Conservation (phyloP, 2,888 invertebrate genomes). For the Amorpha juglandis region DNA sequence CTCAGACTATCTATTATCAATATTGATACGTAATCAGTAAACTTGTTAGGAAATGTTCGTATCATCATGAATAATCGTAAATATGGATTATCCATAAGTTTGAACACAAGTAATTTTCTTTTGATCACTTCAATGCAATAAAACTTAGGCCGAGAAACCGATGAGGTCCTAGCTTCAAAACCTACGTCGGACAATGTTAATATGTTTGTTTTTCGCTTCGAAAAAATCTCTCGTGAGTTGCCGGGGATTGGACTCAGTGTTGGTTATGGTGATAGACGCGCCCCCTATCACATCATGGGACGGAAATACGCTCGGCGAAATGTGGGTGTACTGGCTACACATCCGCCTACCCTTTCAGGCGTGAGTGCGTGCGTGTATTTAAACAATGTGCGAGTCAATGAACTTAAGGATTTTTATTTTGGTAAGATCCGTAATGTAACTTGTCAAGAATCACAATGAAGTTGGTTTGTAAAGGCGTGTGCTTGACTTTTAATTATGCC, state of each 20-base stretch:
- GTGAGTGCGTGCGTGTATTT: not conserved
- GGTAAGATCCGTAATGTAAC: slow-evolving; percentile 8
- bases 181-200: too few relatives aligned
- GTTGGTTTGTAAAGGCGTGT: not conserved
- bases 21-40: slow-evolving; percentile 6
- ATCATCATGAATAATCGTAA: not conserved
- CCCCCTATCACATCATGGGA: too few relatives aligned
- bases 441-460: not conserved
- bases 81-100: not conserved
- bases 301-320: too few relatives aligned
- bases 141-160: too few relatives aligned
- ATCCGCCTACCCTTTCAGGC: too few relatives aligned
- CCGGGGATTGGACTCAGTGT: too few relatives aligned
- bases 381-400: not conserved
- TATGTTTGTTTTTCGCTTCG: too few relatives aligned
- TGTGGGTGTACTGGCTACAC: too few relatives aligned
- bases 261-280: too few relatives aligned
- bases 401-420: not conserved
- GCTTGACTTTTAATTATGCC: too few relatives aligned
- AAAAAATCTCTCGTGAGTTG: too few relatives aligned
- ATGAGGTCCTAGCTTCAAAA: too few relatives aligned
- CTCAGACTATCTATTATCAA: slow-evolving; percentile 13
- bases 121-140: not conserved
- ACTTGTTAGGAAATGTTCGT: slow-evolving; percentile 11
- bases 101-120: slow-evolving; percentile 6